Evolutionary conservation across 2,113 vertebrate genomes (phyloP).

Genomic region (Gallinago media): DNA sequence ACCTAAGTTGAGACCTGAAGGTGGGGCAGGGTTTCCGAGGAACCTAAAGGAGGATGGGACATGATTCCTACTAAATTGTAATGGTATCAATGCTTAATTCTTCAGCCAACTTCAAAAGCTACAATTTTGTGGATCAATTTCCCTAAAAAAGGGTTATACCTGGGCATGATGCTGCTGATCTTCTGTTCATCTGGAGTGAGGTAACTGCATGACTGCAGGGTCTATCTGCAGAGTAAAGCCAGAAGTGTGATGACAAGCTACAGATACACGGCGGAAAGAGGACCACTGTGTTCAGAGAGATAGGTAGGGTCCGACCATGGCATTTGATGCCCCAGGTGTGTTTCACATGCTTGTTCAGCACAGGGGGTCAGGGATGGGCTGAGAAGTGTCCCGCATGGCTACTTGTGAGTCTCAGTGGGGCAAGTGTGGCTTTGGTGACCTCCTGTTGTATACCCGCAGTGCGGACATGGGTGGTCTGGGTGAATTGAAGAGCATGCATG

Average conservation of each 20-base stretch:
- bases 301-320: not conserved
- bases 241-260: not conserved
- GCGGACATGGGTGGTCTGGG: not conserved
- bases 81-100: not conserved
- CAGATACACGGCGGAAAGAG: accelerated
- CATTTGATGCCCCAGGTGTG: not conserved
- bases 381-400: not conserved
- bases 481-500: not conserved
- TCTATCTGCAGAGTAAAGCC: not conserved
- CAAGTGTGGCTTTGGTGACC: not conserved
- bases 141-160: not conserved
- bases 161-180: not conserved
- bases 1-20: not conserved
- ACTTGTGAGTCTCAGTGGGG: not conserved
- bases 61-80: not conserved
- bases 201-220: not conserved
- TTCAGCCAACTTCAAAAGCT: not conserved
- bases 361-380: not conserved
- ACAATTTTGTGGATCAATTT: not conserved
- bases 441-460: accelerated
- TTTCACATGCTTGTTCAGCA: not conserved
- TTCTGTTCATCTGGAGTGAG: not conserved
- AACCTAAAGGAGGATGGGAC: not conserved
- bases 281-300: not conserved
- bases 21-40: not conserved